A percentile compares a stretch with the other conserved stretches of the same genome.
Conservation (phyloP, 2,797 vertebrate species). For the Mus spretus region DNA sequence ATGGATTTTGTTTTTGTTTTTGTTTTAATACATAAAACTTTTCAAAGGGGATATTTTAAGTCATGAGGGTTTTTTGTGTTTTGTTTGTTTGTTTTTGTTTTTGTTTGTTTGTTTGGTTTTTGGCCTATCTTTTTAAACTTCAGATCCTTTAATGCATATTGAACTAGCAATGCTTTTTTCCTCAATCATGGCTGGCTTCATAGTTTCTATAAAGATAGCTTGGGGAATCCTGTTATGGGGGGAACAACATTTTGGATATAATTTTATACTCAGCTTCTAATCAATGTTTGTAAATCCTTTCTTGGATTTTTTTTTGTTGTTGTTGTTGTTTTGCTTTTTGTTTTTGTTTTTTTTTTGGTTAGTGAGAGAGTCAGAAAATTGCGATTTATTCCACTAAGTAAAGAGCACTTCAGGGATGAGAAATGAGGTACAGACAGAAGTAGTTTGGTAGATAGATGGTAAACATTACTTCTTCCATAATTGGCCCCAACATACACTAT, state of each 20-base stretch:
- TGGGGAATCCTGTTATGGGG: not conserved
- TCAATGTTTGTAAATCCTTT: slow-evolving; percentile 55
- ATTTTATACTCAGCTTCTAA: not conserved
- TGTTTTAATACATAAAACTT: not conserved
- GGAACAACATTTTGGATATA: not conserved
- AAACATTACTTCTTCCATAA: not conserved
- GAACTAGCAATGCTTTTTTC: not conserved
- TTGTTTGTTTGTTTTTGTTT: no score
- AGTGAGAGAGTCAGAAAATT: slow-evolving; percentile 7
- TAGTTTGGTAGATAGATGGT: not conserved
- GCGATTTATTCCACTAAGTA: not conserved
- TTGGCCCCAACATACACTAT: not conserved
- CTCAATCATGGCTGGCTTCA: not conserved
- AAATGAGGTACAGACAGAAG: not conserved
- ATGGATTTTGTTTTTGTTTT: no score
- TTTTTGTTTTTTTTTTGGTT: not conserved
- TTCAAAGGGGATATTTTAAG: slow-evolving; percentile 3
- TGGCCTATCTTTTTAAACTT: not conserved
- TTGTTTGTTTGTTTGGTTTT: no score
- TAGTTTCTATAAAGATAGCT: not conserved
- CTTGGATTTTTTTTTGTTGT: not conserved
- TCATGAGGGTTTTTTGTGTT: not conserved
- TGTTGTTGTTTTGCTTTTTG: no score
- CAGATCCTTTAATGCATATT: slow-evolving; percentile 30
- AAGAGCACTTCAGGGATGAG: not conserved